Conservation (phyloP, 2,888 invertebrate genomes). For the Ectropis crepuscularia region DNA sequence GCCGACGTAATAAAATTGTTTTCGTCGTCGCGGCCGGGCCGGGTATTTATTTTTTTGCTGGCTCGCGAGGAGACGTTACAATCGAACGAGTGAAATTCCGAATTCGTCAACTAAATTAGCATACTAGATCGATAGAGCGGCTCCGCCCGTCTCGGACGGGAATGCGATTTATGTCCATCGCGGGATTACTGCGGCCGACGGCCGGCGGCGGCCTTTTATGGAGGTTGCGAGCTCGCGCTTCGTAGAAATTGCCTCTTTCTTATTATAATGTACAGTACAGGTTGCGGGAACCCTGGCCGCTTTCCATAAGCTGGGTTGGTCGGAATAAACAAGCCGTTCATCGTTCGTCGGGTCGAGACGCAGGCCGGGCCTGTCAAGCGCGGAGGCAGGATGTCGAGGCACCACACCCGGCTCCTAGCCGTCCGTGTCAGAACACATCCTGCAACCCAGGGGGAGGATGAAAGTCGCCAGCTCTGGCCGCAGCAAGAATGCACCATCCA, state of each 20-base stretch:
- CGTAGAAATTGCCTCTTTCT: slow-evolving; percentile 31
- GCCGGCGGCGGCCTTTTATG: slow-evolving; percentile 32
- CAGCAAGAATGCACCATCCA: no score
- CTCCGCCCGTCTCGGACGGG: slow-evolving; percentile 29
- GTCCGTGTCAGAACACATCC: no score
- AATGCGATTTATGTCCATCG: slow-evolving; percentile 37
- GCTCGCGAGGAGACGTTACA: slow-evolving; percentile 6
- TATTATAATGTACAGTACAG: slow-evolving; percentile 27
- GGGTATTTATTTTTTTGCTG: background rate
- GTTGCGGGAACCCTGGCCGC: slow-evolving; percentile 21
- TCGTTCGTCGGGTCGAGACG: slow-evolving; percentile 7
- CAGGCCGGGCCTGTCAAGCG: background rate
- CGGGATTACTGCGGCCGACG: slow-evolving; percentile 36
- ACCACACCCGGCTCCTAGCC: no score
- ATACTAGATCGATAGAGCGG: slow-evolving; percentile 29
- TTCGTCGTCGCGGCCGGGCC: slow-evolving; percentile 27
- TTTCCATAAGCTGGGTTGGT: slow-evolving; percentile 24
- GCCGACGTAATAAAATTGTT: slow-evolving; percentile 49
- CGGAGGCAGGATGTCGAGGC: no score
- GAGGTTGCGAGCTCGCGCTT: slow-evolving; percentile 34
- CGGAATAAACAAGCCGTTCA: slow-evolving; percentile 15
- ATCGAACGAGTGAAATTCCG: slow-evolving; percentile 26
- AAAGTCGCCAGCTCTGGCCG: no score
- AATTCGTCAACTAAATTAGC: slow-evolving; percentile 33
- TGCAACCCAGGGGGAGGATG: no score